Evolutionary conservation across 2,113 vertebrate genomes (phyloP).

Genomic region (Salminus brasiliensis): DNA sequence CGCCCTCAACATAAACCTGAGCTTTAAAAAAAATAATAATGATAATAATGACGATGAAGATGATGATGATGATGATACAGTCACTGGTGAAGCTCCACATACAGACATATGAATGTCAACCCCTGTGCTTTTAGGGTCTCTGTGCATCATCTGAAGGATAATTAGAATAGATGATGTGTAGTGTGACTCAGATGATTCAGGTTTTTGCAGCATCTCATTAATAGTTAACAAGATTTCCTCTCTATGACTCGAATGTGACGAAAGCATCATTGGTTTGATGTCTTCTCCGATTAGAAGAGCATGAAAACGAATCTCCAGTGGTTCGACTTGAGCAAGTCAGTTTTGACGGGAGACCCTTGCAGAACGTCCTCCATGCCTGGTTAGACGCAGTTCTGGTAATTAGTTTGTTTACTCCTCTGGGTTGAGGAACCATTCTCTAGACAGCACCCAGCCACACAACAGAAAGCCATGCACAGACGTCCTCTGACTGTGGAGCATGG

Average conservation of each 20-base stretch:
- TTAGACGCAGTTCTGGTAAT: conserved; percentile 22
- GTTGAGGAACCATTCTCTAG: not conserved
- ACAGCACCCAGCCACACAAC: not conserved
- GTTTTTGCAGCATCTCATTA: not conserved
- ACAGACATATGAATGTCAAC: too few relatives aligned
- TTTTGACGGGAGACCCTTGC: not conserved
- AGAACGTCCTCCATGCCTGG: conserved; percentile 19
- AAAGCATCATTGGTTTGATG: not conserved
- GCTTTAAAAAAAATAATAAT: too few relatives aligned
- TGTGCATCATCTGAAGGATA: too few relatives aligned
- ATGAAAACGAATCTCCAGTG: not conserved
- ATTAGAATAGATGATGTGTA: not conserved
- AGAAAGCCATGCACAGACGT: not conserved
- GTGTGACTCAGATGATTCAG: not conserved
- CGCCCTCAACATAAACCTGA: too few relatives aligned
- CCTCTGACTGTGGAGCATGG: not conserved
- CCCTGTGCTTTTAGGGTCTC: too few relatives aligned
- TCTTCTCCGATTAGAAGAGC: not conserved
- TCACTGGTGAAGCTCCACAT: too few relatives aligned
- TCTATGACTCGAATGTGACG: not conserved
- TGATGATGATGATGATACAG: too few relatives aligned
- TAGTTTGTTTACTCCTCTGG: conserved; percentile 30
- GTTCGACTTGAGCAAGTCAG: not conserved
- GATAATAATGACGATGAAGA: too few relatives aligned
- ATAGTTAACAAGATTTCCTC: not conserved